Evolutionary conservation across 2,113 vertebrate genomes (phyloP).

Genomic region (Protomyctophum bolini): DNA sequence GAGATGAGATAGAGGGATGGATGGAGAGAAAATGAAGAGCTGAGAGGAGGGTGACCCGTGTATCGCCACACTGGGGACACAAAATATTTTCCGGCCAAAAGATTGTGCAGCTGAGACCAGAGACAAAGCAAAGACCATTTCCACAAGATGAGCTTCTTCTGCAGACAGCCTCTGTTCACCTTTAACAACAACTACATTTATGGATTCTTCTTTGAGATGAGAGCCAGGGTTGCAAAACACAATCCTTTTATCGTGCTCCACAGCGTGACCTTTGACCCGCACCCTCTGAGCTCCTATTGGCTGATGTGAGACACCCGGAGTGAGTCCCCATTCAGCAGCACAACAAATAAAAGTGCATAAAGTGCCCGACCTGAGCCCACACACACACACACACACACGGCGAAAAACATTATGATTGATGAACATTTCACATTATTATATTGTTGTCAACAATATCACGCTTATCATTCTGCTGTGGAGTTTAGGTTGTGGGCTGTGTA

Average conservation of each 20-base stretch:
- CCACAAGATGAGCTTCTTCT: constrained; percentile 17
- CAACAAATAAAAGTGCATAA: constrained; percentile 6
- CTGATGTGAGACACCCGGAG: constrained; percentile 32
- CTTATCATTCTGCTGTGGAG: too few species aligned
- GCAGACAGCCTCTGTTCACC: constrained; percentile 31
- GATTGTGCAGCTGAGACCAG: constrained; percentile 6
- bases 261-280: constrained; percentile 26
- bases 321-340: background rate
- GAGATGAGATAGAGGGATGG: background rate
- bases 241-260: constrained; percentile 30
- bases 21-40: constrained; percentile 23
- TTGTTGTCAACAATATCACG: too few species aligned
- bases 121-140: constrained; percentile 24
- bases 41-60: constrained; percentile 10
- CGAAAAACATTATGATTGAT: too few species aligned
- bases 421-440: too few species aligned
- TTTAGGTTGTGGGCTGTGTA: too few species aligned
- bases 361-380: background rate
- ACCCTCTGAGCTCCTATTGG: constrained; percentile 21
- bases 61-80: constrained; percentile 16
- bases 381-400: too few species aligned
- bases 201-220: constrained; percentile 10
- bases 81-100: constrained; percentile 12
- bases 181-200: constrained; percentile 38
- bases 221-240: constrained; percentile 24